A percentile compares a stretch with the other conserved stretches of the same genome.
Conservation (phyloP, 1,140 invertebrate species). For the Drosophila sp. region DNA sequence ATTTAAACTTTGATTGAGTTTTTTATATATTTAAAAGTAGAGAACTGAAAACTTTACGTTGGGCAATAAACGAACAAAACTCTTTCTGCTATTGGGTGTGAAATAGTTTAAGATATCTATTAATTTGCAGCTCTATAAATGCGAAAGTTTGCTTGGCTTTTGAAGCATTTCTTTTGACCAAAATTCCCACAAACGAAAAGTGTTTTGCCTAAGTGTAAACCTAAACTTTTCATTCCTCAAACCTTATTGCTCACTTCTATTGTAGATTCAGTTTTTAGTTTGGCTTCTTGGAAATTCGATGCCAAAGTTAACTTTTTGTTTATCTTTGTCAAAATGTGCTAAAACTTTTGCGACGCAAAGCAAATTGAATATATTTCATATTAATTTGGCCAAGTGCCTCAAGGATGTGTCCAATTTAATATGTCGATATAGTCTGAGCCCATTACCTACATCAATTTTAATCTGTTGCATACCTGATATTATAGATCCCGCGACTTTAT, state of each 20-base stretch:
- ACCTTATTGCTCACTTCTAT: too few species aligned
- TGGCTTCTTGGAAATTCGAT: not conserved
- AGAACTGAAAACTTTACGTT: not conserved
- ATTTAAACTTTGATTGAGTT: too few species aligned
- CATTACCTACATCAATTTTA: conserved; percentile 56
- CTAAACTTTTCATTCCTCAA: not conserved
- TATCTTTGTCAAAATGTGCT: conserved; percentile 64
- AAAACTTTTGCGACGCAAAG: conserved; percentile 56
- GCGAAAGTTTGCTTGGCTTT: not conserved
- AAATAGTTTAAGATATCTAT: not conserved
- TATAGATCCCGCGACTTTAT: not conserved
- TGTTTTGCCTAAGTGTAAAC: not conserved
- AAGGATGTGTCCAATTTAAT: conserved; percentile 54
- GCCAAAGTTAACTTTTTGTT: conserved; percentile 40
- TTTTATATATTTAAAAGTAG: too few species aligned
- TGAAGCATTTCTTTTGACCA: not conserved
- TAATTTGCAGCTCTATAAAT: not conserved
- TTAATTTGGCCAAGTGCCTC: conserved; percentile 29
- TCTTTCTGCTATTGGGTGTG: not conserved
- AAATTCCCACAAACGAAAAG: not conserved
- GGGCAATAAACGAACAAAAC: not conserved
- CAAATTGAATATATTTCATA: conserved; percentile 71
- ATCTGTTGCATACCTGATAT: conserved; percentile 37
- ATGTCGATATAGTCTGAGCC: conserved; percentile 2
- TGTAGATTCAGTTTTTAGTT: not conserved